Percentiles rank a stretch among this genome's conserved stretches.
Evolutionary conservation across 2,797 vertebrate species (phyloP).

Genomic region (Enteromius afrohamiltoni): DNA sequence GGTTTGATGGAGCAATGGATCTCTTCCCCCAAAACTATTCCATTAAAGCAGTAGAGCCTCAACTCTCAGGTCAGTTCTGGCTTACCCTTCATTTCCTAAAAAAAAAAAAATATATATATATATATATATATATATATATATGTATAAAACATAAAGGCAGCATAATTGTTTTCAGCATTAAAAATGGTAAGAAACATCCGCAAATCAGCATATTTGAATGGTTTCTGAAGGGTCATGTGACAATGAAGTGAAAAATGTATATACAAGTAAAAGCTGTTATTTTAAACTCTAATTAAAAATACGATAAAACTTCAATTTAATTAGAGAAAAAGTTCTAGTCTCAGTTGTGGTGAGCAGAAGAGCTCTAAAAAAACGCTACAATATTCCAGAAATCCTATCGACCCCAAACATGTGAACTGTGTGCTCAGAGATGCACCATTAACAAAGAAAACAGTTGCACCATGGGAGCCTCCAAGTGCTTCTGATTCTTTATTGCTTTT

Average conservation of each 20-base stretch:
- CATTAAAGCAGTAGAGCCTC: slow-evolving; percentile 88
- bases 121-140: no score
- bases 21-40: slow-evolving; percentile 88
- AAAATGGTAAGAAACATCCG: background rate
- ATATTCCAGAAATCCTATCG: background rate
- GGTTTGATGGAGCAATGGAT: slow-evolving; percentile 87
- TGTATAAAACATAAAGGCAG: background rate
- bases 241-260: background rate
- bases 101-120: background rate
- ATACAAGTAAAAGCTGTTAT: background rate
- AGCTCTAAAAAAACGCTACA: background rate
- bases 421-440: background rate
- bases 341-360: background rate
- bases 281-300: background rate
- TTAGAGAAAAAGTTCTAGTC: background rate
- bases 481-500: background rate
- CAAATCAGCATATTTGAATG: background rate
- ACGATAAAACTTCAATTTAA: no score
- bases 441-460: background rate
- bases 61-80: slow-evolving; percentile 87
- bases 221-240: background rate
- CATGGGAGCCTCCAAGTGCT: background rate
- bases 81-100: background rate
- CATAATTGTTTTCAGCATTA: background rate
- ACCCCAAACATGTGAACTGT: background rate